Percentiles rank a stretch among this genome's conserved stretches.
These are phyloP conservation scores for Capitulum mitella DNA, from an alignment of 2,888 invertebrate species.

Conservation along the genomic window DNA sequence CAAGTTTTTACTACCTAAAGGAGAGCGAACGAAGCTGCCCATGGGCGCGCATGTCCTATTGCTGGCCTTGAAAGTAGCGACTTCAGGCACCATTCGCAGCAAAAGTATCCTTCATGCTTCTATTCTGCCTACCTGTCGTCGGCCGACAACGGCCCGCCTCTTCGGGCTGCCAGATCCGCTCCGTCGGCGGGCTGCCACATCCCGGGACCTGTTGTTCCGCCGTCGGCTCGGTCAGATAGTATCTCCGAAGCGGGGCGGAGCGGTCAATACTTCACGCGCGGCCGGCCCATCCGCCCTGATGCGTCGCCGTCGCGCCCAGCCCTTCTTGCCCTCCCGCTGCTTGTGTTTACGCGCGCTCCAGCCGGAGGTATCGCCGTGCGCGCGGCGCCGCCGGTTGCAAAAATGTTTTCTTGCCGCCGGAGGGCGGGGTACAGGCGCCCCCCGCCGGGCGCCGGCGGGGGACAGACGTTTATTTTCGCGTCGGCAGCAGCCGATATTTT, in stretches of 20 bases:
- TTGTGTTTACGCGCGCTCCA: slow-evolving; percentile 27
- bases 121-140: too few species aligned
- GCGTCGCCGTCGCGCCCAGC: not conserved
- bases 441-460: not conserved
- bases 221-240: not conserved
- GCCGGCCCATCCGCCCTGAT: not conserved
- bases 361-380: slow-evolving; percentile 27
- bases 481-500: not conserved
- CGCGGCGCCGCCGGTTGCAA: not conserved
- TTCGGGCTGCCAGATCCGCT: too few species aligned
- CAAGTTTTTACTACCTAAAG: too few species aligned
- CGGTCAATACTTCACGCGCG: not conserved
- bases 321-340: slow-evolving; percentile 30
- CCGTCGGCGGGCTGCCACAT: too few species aligned
- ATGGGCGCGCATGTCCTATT: too few species aligned
- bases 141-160: too few species aligned
- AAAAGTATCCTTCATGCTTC: too few species aligned
- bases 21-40: too few species aligned
- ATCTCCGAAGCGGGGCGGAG: not conserved
- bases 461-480: slow-evolving; percentile 9
- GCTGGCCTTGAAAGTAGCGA: too few species aligned
- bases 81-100: too few species aligned
- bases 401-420: slow-evolving; percentile 5
- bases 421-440: not conserved
- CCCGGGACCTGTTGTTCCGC: slow-evolving; percentile 13